Conservation (phyloP, 2,113 vertebrate species). For the Saccopteryx leptura region DNA sequence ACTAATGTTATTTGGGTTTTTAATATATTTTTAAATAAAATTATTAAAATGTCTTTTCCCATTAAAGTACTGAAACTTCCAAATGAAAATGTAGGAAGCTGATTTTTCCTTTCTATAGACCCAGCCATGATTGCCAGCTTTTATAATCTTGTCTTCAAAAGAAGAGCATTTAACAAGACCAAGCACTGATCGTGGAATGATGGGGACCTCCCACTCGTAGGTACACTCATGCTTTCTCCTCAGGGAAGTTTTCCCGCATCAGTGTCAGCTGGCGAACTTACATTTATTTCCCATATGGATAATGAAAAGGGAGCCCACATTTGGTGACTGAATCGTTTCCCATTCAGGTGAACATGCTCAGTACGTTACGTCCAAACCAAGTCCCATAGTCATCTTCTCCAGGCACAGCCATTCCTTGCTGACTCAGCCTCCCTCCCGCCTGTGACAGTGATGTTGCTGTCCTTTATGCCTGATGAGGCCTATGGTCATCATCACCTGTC, state of each 20-base stretch:
- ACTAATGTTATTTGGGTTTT: not conserved
- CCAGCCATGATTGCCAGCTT: not conserved
- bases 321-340: not conserved
- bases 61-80: not conserved
- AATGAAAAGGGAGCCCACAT: not conserved
- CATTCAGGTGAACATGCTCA: not conserved
- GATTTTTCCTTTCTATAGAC: not conserved
- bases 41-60: not conserved
- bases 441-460: not conserved
- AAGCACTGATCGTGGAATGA: not conserved
- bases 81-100: not conserved
- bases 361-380: not conserved
- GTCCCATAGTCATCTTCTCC: not conserved
- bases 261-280: not conserved
- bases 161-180: not conserved
- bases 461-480: not conserved
- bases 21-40: conserved; percentile 41
- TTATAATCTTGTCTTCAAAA: not conserved
- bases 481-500: too few relatives aligned
- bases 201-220: not conserved
- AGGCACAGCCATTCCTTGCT: not conserved
- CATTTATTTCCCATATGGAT: not conserved
- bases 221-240: not conserved
- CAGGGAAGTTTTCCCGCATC: not conserved
- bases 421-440: not conserved